Base-by-base conservation (phyloP, 1,140 invertebrate genomes). In the Drosophila erecta region DNA sequence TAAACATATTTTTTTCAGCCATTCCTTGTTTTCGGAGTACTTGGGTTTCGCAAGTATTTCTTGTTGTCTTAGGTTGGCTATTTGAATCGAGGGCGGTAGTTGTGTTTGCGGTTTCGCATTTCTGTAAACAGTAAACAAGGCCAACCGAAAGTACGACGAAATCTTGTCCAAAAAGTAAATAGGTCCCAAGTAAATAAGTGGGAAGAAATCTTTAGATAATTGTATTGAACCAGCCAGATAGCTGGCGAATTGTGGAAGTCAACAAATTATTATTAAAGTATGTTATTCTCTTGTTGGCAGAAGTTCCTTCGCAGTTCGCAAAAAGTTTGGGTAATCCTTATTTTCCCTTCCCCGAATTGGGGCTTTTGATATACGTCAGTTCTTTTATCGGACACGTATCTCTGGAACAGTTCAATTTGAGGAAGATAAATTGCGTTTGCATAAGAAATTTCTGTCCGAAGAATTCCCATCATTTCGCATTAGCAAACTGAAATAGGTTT, bases 101-200 rank as follows among this genome's bases (percentile, higher is more conserved):
- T 84, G 71, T 85, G 66, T 77, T 86, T 85, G 77, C 44, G 81
- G 81, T 85, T 67, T 86, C 81, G 46, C 74, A 78, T 86, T 86
- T 86, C 83, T 69, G 71, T 73, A 79, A 86, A 87, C 75, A 79
- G 79, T 79, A 86, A 83, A 86, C 78, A 86, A 87, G 75, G 61
- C 35, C 4, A 17, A 37, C 17, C 17, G 4, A 24, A 24, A 24
- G 24, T 5, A 0, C 24, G 24, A 24, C 49, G 37, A 76, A 76
- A 73, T 72, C 47, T 50, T 40, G 41, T 35, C 43, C 51, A 57
- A 70, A 70, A 57, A 71, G 66, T 57, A 70, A 71, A 71, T 70
- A 71, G 11, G 6, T 57, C 79, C 71, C 77, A 50, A 89, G 79
- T 65, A 86, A 86, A 86, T 83, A 86, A 83, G 79, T 83, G 77